Percentiles rank a stretch among this genome's conserved stretches.
phyloP scores from a whole-genome alignment of 2,797 vertebrate species.

The Tolypeutes matacus region DNA sequence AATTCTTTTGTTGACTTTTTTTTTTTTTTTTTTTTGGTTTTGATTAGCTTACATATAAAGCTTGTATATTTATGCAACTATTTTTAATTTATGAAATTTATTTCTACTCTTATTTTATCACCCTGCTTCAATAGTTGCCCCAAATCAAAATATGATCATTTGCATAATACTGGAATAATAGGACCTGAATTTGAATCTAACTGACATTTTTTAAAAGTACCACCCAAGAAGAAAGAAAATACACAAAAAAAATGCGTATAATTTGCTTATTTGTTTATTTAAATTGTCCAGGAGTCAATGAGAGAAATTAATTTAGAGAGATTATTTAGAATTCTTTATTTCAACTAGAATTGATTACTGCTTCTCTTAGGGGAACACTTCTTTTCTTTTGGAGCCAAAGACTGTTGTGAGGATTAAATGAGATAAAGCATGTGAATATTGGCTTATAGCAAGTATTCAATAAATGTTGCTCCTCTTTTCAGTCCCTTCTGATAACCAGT shows the following conservation, averaged over 20 bases:
- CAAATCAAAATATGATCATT: not conserved
- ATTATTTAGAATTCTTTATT: constrained; percentile 25
- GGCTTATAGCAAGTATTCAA: not conserved
- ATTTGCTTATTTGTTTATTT: not conserved
- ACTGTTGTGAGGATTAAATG: not conserved
- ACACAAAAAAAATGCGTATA: not conserved
- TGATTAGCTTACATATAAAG: not conserved
- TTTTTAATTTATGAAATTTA: constrained; percentile 40
- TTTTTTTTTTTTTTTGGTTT: not conserved
- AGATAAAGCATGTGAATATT: not conserved
- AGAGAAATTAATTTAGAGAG: not conserved
- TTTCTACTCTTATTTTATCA: constrained; percentile 44
- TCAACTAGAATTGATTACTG: not conserved
- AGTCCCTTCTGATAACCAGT: not conserved
- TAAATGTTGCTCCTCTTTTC: not conserved
- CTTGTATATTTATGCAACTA: not conserved
- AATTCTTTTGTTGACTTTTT: not conserved
- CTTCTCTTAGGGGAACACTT: not conserved
- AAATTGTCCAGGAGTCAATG: not conserved
- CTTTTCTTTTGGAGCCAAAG: not conserved
- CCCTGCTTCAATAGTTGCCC: constrained; percentile 10
- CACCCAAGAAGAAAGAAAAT: constrained; percentile 38
- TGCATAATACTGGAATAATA: not conserved
- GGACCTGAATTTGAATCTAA: not conserved
- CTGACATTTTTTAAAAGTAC: not conserved